Percentiles rank a stretch among this genome's conserved stretches.
These are phyloP conservation scores for Microtus ochrogaster DNA, from an alignment of 2,113 vertebrate genomes.

Conservation along the genomic window DNA sequence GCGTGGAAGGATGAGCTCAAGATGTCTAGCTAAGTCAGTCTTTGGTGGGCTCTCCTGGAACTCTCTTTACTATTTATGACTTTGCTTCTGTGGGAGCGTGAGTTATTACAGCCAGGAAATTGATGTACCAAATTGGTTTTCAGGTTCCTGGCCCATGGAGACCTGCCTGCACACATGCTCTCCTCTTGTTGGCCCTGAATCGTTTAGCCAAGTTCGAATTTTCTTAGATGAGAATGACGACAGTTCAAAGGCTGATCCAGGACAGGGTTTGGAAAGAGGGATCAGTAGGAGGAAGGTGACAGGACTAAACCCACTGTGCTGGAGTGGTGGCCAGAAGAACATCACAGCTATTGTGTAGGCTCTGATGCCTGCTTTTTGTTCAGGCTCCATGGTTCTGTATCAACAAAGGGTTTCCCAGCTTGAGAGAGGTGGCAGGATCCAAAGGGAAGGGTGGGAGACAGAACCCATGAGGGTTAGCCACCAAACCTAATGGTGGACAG, in stretches of 20 bases:
- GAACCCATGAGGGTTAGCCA: not conserved
- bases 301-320: too few relatives aligned
- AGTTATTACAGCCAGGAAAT: constrained; percentile 38
- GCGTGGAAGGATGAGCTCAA: not conserved
- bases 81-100: not conserved
- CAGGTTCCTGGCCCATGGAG: constrained; percentile 8
- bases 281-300: not conserved
- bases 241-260: not conserved
- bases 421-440: too few relatives aligned
- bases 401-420: not conserved
- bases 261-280: not conserved
- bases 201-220: not conserved
- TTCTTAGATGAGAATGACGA: not conserved
- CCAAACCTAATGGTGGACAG: not conserved
- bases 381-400: not conserved
- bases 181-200: constrained; percentile 27
- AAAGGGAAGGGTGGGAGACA: not conserved
- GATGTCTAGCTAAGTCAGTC: not conserved
- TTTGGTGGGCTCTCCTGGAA: not conserved
- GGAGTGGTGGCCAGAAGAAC: not conserved
- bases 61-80: constrained; percentile 34
- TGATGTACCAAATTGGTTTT: constrained; percentile 60
- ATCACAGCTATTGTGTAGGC: fast-evolving
- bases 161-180: not conserved
- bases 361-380: not conserved